phyloP scores from a whole-genome alignment of 2,888 invertebrate species.

The Cosmia pyralina region DNA sequence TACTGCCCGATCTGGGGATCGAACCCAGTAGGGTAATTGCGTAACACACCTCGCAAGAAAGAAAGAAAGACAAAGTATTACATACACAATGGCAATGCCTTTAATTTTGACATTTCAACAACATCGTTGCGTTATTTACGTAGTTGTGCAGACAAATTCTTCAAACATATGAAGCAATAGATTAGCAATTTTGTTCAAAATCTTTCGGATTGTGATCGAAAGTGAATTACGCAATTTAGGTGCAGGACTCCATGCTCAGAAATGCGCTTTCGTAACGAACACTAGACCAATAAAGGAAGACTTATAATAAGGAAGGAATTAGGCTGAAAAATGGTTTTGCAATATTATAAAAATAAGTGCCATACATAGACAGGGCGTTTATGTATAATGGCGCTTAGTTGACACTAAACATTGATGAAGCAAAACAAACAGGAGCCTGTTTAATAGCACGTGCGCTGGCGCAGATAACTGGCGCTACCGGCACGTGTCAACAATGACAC shows the following conservation, averaged over 20 bases:
- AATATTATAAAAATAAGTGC: background rate
- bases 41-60: background rate
- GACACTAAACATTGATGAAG: conserved; percentile 2
- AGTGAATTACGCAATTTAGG: no score
- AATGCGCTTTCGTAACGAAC: background rate
- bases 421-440: conserved; percentile 34
- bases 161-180: no score
- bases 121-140: no score
- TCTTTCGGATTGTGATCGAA: no score
- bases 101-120: background rate
- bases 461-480: conserved; percentile 14
- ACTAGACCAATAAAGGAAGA: background rate
- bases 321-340: background rate
- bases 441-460: conserved; percentile 35
- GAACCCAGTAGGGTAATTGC: background rate
- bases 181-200: no score
- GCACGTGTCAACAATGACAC: conserved; percentile 28
- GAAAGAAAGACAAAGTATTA: background rate
- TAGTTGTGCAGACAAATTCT: no score
- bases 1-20: background rate
- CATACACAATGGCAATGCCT: background rate
- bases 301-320: background rate
- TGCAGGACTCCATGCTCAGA: background rate
- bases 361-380: background rate
- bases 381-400: background rate